A percentile compares a stretch with the other conserved stretches of the same genome.
Evolutionary conservation across 2,113 vertebrate species (phyloP).

Genomic region (Bubalus kerabau): DNA sequence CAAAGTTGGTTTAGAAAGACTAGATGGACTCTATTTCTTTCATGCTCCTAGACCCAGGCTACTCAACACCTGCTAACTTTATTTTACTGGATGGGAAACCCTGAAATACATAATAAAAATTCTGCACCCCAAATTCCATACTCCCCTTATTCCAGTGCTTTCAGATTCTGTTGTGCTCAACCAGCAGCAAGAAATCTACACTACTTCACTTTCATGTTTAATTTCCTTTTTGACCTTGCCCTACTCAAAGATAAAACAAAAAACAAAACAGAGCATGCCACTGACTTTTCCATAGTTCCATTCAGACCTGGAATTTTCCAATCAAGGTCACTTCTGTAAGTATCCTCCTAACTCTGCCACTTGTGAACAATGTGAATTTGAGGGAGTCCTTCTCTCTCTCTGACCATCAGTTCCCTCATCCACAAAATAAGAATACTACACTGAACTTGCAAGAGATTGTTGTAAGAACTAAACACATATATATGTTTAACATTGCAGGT

Average conservation of each 20-base stretch:
- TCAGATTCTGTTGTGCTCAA: conserved; percentile 49
- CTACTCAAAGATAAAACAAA: conserved; percentile 6
- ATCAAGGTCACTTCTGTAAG: background rate
- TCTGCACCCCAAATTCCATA: background rate
- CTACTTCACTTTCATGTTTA: conserved; percentile 46
- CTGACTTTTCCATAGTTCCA: conserved; percentile 31
- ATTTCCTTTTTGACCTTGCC: conserved; percentile 60
- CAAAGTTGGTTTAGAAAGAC: background rate
- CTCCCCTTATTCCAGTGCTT: background rate
- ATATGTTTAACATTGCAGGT: background rate
- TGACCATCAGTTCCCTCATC: background rate
- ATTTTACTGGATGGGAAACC: background rate
- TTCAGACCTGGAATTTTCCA: conserved; percentile 6
- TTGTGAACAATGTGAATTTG: background rate
- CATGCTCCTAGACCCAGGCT: background rate
- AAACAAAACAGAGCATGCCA: background rate
- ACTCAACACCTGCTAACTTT: background rate
- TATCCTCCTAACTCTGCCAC: background rate
- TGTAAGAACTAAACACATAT: background rate
- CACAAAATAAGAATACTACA: background rate
- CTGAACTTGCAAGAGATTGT: background rate
- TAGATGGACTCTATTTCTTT: background rate
- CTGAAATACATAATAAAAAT: background rate
- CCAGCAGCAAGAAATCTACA: conserved; percentile 37
- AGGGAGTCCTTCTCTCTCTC: background rate